Evolutionary conservation across 2,888 invertebrate genomes (phyloP), one percentile per base, ranked within the genome.

Genomic region (Stenodera caucasica): DNA sequence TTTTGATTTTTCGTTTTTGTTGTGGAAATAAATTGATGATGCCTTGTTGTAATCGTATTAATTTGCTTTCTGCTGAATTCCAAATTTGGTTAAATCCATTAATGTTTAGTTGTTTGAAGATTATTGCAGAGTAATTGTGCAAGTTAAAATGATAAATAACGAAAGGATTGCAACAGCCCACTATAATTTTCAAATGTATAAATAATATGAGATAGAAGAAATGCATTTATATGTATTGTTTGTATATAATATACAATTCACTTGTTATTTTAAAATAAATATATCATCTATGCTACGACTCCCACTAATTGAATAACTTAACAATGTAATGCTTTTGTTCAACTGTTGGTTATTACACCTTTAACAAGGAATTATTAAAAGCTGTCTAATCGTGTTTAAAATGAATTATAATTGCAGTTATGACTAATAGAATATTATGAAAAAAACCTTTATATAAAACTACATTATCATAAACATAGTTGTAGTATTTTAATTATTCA

Each of bases 131-230:
- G 15, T 52, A 52, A 52, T 52, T 52, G 52, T 32, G 52, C 52
- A 52, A 52, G 12, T n/a, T 33, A 8, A 18, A 52, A 52, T 52
- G 52, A 52, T 52, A 52, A 52, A 52, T 52, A 52, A n/a, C 52
- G 21, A 51, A 26, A 45, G 45, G 45, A 45, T 52, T 52, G 30
- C 52, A 52, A 52, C 52, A 52, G 6, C 52, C 52, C 21, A 45
- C 45, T 21, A 45, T 45, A 45, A 45, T 21, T 45, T 11, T 45
- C 9, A 45, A 45, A 45, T 21, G 45, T 52, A 32, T 49, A 26
- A n/a, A n/a, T n/a, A n/a, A n/a, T n/a, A n/a, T 52, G 15, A 32
- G 18, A 52, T 18, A 29, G 32, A 32, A 32, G 18, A 21, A 33
- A 52, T 33, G 52, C 52, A 33, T 52, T 32, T 32, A 52, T 30